Percentiles rank a stretch among this genome's conserved stretches.
These are phyloP conservation scores for Melitaea athalia DNA, from an alignment of 2,888 invertebrate species.

Conservation along the genomic window DNA sequence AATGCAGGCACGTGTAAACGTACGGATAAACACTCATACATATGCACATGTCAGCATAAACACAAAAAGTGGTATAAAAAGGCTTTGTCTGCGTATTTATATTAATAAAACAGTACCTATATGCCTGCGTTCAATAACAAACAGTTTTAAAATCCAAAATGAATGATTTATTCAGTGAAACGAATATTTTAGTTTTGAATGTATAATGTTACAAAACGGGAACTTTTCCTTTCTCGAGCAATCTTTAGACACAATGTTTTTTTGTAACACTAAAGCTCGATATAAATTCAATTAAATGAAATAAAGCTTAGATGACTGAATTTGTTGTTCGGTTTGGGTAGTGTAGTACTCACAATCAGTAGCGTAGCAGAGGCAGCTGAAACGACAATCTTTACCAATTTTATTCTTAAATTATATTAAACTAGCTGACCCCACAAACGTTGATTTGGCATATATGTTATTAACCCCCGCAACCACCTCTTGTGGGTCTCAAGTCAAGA, in stretches of 20 bases:
- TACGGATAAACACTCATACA: not conserved
- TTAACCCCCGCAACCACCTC: too few species aligned
- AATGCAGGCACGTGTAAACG: not conserved
- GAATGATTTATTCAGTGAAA: conserved; percentile 12
- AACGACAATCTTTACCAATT: too few species aligned
- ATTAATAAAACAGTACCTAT: not conserved
- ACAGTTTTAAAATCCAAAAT: conserved; percentile 5
- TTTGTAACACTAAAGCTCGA: not conserved
- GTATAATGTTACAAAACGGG: not conserved
- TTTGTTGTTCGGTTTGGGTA: too few species aligned
- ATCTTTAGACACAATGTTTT: not conserved
- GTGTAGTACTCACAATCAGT: too few species aligned
- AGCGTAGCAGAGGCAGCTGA: too few species aligned
- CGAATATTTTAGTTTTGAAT: conserved; percentile 7
- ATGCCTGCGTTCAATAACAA: not conserved
- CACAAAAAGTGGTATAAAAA: not conserved
- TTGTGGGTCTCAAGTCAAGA: too few species aligned
- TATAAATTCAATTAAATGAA: too few species aligned
- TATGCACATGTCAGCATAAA: not conserved
- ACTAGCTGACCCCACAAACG: too few species aligned
- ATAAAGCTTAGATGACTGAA: too few species aligned
- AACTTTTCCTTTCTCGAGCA: conserved; percentile 8
- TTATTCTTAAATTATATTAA: too few species aligned
- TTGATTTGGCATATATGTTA: too few species aligned
- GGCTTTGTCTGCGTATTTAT: not conserved